Evolutionary conservation across 2,888 invertebrate genomes (phyloP).

Genomic region (Hydraecia micacea): DNA sequence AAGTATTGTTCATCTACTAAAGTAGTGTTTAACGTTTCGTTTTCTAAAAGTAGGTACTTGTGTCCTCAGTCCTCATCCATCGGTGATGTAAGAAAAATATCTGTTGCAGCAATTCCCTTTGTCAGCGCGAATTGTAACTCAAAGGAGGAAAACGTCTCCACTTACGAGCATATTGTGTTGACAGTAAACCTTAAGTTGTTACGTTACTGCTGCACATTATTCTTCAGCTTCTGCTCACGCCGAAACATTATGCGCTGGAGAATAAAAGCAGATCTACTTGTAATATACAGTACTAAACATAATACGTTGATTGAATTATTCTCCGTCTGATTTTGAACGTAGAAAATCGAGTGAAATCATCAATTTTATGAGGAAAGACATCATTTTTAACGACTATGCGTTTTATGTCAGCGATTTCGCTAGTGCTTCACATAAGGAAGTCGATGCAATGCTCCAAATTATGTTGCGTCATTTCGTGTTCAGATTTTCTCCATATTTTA

Average conservation of each 20-base stretch:
- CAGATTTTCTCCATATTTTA: conserved; percentile 18
- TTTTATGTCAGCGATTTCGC: conserved; percentile 42
- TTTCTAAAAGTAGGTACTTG: not conserved
- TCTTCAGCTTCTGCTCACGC: conserved; percentile 5
- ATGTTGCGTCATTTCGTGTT: conserved; percentile 4
- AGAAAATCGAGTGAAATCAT: conserved; percentile 36
- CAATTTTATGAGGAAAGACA: conserved; percentile 41
- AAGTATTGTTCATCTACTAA: not conserved
- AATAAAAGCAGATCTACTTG: conserved; percentile 6
- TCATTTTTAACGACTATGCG: conserved; percentile 58
- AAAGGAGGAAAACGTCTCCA: conserved; percentile 24
- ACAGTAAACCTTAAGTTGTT: conserved; percentile 20
- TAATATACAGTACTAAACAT: conserved; percentile 38
- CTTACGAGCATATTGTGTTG: conserved; percentile 22
- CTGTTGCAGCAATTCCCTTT: conserved; percentile 14
- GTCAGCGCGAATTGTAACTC: conserved; percentile 23
- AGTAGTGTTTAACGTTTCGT: not conserved
- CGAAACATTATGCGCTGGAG: not conserved
- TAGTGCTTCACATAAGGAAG: conserved; percentile 33
- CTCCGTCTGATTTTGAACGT: conserved; percentile 13
- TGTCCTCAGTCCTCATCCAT: not conserved
- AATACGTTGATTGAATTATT: conserved; percentile 42
- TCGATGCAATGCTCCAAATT: conserved; percentile 26
- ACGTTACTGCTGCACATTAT: conserved; percentile 16
- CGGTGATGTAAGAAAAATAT: conserved; percentile 30